Percentiles rank a stretch among this genome's conserved stretches.
phyloP scores from a whole-genome alignment of 2,888 invertebrate species.

The Cheilosia vernalis region DNA sequence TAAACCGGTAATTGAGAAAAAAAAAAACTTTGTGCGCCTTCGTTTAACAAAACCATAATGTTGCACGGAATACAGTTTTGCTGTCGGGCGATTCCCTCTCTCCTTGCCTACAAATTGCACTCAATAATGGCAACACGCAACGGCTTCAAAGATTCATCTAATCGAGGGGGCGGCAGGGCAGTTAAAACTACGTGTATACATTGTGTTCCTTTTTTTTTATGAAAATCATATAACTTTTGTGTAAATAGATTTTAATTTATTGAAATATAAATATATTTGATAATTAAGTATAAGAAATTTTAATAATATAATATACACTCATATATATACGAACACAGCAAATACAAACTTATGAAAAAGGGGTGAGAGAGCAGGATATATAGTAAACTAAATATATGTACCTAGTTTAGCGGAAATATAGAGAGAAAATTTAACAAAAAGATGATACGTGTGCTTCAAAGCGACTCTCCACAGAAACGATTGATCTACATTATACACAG shows the following conservation, averaged over 20 bases:
- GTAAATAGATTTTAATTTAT: slow-evolving; percentile 76
- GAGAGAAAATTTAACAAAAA: slow-evolving; percentile 1
- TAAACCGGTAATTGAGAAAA: slow-evolving; percentile 33
- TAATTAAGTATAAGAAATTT: slow-evolving; percentile 72
- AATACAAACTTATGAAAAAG: slow-evolving; percentile 51
- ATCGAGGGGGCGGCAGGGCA: not conserved
- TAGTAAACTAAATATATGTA: slow-evolving; percentile 10
- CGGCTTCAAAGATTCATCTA: slow-evolving; percentile 21
- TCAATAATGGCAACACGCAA: slow-evolving; percentile 36
- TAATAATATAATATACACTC: slow-evolving; percentile 58
- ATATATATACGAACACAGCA: slow-evolving; percentile 50
- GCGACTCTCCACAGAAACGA: not conserved
- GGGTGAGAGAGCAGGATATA: slow-evolving; percentile 36
- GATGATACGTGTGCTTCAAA: slow-evolving; percentile 22
- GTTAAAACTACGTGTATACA: slow-evolving; percentile 54
- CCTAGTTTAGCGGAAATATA: slow-evolving; percentile 34
- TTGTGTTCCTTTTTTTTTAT: slow-evolving; percentile 68
- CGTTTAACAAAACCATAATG: slow-evolving; percentile 51
- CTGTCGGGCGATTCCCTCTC: not conserved
- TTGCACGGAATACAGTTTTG: slow-evolving; percentile 21
- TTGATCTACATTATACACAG: slow-evolving; percentile 15
- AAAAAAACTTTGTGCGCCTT: slow-evolving; percentile 58
- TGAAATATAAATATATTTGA: slow-evolving; percentile 75
- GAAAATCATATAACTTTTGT: slow-evolving; percentile 72
- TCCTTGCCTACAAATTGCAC: slow-evolving; percentile 16